Base-by-base conservation (phyloP, 2,113 vertebrate species). In the Serilophus lunatus region DNA sequence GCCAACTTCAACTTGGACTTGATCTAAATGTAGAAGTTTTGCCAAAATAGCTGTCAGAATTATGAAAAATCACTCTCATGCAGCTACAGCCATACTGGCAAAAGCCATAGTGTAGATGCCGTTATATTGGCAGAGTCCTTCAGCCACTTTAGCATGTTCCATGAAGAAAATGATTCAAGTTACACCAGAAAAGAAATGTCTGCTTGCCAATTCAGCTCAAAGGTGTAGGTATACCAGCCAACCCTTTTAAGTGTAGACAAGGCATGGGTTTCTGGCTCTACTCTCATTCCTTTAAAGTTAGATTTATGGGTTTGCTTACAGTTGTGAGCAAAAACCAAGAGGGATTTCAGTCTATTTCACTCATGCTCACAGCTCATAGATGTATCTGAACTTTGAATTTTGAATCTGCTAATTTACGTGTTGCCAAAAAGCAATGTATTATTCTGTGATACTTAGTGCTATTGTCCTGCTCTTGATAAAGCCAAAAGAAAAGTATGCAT, bases 381-480 rank as follows among this genome's bases (percentile, higher is more conserved):
- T 85, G 79, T 77, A 92, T 82, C 40, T 88, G 74, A 92, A 86
- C 76, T 88, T 61, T 80, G 51, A 82, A 88, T 93, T 82, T 51
- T 42, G 50, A 81, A 77, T 86, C 42, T 78, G 60, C 57, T 78
- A 59, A 86, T 88, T 92, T 81, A 77, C 74, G 38, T 79, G 36
- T 81, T 92, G 84, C 92, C 83, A 96, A 82, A 82, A 88, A 71
- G 35, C 75, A 72, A 51, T 33, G 44, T 83, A 56, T 87, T 79
- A 38, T 92, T 96, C 86, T 84, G n/a, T 87, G 79, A 82, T 86
- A 59, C 35, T 59, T 83, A 4, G 26, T 98, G 98, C 74, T 98
- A 97, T 53, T 98, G 98, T 70, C 96, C 96, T 91, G 96, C 97
- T 60, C 97, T 99, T 9, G 98, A 98, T 93, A 97, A 98, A 50